These are phyloP conservation scores for Aix galericulata DNA, from an alignment of 2,113 vertebrate species.

Conservation along the genomic window DNA sequence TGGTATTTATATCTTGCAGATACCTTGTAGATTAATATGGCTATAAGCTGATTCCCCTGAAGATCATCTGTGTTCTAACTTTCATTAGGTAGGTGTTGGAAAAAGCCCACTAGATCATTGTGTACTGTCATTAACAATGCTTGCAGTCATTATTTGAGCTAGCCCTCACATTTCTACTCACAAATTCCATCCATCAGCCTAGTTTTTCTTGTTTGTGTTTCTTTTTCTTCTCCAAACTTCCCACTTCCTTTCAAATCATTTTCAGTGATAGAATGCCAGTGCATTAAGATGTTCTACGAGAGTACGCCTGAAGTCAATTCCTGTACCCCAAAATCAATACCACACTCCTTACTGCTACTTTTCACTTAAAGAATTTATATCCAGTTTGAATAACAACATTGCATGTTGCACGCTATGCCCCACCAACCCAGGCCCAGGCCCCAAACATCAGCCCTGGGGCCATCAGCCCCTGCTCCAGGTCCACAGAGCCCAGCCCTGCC, in stretches of 20 bases:
- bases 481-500: background rate
- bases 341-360: background rate
- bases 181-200: background rate
- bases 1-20: background rate
- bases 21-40: background rate
- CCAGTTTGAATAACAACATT: background rate
- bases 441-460: accelerated
- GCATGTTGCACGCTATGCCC: background rate
- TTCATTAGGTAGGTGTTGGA: background rate
- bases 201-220: background rate
- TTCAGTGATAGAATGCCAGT: background rate
- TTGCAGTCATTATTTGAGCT: background rate
- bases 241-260: background rate
- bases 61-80: background rate
- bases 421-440: background rate
- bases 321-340: background rate
- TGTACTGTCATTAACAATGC: background rate
- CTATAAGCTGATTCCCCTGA: background rate
- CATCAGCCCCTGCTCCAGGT: background rate
- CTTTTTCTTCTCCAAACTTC: background rate
- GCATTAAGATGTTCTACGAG: background rate
- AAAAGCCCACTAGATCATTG: background rate
- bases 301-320: background rate
- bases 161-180: background rate
- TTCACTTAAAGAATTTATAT: background rate